phyloP scores from a whole-genome alignment of 2,113 vertebrate genomes.

The Festucalex cinctus region DNA sequence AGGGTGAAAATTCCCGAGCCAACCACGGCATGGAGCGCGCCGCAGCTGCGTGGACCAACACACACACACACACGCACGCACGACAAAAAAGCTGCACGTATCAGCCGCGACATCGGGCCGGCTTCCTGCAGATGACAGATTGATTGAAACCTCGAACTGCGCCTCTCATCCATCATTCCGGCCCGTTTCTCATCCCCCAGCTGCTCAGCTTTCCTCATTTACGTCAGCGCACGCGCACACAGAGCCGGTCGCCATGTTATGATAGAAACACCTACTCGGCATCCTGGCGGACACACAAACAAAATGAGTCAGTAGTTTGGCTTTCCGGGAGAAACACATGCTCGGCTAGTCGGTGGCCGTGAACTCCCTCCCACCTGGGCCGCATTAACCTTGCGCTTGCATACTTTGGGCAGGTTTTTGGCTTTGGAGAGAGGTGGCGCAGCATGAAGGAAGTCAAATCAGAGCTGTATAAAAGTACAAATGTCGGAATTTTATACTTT shows the following conservation, averaged over 20 bases:
- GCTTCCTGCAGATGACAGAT: slow-evolving; percentile 61
- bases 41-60: slow-evolving; percentile 8
- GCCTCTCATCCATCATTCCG: slow-evolving; percentile 45
- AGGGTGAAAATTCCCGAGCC: neutral
- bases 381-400: neutral
- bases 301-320: slow-evolving; percentile 11
- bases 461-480: no score
- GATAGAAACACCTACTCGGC: slow-evolving; percentile 16
- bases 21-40: neutral
- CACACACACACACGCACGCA: slow-evolving; percentile 1
- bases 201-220: slow-evolving; percentile 19
- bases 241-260: neutral
- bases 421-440: no score
- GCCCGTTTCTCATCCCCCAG: slow-evolving; percentile 41
- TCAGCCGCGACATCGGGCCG: slow-evolving; percentile 55
- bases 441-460: no score
- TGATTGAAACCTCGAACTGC: slow-evolving; percentile 61
- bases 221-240: neutral
- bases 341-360: neutral
- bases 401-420: neutral
- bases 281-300: slow-evolving; percentile 10
- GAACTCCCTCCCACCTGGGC: slow-evolving; percentile 4
- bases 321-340: neutral
- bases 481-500: no score
- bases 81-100: slow-evolving; percentile 30